Percentiles rank a stretch among this genome's conserved stretches.
These are phyloP conservation scores for Tokudaia muenninki DNA, from an alignment of 2,797 vertebrate genomes.

Conservation along the genomic window DNA sequence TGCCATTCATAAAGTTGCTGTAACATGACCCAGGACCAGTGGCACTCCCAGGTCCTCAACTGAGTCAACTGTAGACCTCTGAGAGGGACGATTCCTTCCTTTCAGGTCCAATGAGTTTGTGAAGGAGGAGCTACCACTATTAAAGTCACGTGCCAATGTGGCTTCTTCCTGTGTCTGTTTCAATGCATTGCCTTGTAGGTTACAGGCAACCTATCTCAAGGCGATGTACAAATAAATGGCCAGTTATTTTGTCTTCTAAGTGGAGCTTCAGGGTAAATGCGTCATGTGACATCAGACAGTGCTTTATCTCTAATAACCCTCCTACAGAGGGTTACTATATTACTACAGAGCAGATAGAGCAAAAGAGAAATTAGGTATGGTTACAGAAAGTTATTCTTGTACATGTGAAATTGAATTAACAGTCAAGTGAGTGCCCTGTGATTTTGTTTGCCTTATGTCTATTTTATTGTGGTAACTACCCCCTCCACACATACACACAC, in stretches of 20 bases:
- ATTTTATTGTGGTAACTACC: not conserved
- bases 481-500: not conserved
- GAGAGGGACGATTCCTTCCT: not conserved
- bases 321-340: no score
- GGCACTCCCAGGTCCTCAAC: not conserved
- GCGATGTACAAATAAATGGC: not conserved
- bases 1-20: not conserved
- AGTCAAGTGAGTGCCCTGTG: not conserved
- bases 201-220: not conserved
- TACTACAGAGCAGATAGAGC: not conserved
- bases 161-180: not conserved
- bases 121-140: no score
- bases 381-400: not conserved
- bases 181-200: not conserved
- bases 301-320: not conserved
- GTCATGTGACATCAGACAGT: not conserved
- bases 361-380: not conserved
- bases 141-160: not conserved
- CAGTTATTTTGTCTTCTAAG: not conserved
- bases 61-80: not conserved
- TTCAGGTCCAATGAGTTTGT: not conserved
- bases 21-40: not conserved
- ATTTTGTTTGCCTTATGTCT: not conserved
- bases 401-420: not conserved
- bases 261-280: not conserved